These are phyloP conservation scores for Eupithecia tripunctaria DNA, from an alignment of 2,888 invertebrate species.

Conservation along the genomic window DNA sequence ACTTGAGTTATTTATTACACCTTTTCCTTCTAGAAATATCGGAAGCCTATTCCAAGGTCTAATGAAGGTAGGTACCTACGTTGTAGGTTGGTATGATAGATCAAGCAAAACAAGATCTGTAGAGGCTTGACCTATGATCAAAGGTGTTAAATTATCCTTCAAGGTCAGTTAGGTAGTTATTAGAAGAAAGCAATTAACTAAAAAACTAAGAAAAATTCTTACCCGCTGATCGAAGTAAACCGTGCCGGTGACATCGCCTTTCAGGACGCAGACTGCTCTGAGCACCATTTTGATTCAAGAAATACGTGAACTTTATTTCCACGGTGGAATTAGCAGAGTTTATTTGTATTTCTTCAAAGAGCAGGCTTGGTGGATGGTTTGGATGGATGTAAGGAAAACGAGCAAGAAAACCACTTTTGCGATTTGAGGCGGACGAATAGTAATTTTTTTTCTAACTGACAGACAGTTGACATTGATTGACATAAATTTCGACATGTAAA, in stretches of 20 bases:
- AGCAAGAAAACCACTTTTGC: neutral
- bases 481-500: neutral
- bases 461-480: neutral
- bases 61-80: neutral
- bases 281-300: constrained; percentile 75
- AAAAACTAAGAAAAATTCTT: constrained; percentile 44
- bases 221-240: constrained; percentile 92
- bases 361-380: neutral
- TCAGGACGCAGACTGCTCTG: constrained; percentile 94
- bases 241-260: constrained; percentile 93
- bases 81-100: neutral
- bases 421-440: neutral
- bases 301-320: neutral
- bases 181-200: neutral
- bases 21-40: constrained; percentile 25
- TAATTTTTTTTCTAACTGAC: neutral
- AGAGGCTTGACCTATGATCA: neutral
- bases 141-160: neutral
- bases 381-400: neutral
- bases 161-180: constrained; percentile 15
- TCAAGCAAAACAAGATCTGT: neutral
- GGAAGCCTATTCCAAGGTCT: neutral
- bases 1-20: neutral
- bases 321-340: neutral
- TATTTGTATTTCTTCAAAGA: constrained; percentile 4